These are phyloP conservation scores for Garra rufa DNA, from an alignment of 2,113 vertebrate species.

Conservation along the genomic window DNA sequence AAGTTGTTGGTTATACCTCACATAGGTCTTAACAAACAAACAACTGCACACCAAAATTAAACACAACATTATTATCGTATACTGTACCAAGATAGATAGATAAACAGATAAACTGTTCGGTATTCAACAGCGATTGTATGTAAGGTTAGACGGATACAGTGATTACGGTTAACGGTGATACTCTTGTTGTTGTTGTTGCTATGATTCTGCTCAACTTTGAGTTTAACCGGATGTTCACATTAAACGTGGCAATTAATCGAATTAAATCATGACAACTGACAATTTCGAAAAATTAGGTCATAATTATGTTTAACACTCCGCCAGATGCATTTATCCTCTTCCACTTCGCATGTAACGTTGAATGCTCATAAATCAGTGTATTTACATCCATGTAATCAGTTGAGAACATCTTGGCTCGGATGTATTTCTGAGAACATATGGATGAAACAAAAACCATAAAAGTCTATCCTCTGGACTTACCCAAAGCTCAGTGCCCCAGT, in stretches of 20 bases:
- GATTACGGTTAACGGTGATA: neutral
- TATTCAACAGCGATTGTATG: neutral
- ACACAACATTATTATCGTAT: neutral
- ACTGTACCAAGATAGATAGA: neutral
- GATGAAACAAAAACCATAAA: neutral
- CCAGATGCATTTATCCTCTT: neutral
- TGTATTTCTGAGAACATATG: neutral
- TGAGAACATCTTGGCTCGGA: neutral
- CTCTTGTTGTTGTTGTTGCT: neutral
- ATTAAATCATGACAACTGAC: neutral
- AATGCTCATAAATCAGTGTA: neutral
- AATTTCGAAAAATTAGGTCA: neutral
- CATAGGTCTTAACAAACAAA: neutral
- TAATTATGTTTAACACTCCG: neutral
- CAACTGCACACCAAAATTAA: too few relatives aligned
- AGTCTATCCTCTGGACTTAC: slow-evolving; percentile 68
- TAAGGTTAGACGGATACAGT: neutral
- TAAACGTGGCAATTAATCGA: neutral
- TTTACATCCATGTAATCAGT: neutral
- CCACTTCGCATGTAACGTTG: neutral
- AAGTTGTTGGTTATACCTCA: neutral
- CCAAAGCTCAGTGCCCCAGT: slow-evolving; percentile 83
- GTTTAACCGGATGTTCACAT: neutral
- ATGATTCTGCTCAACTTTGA: neutral
- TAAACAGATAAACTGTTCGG: neutral